Conservation (phyloP, 92 coral and sea anemone genomes). For the Meandrina meandrites region DNA sequence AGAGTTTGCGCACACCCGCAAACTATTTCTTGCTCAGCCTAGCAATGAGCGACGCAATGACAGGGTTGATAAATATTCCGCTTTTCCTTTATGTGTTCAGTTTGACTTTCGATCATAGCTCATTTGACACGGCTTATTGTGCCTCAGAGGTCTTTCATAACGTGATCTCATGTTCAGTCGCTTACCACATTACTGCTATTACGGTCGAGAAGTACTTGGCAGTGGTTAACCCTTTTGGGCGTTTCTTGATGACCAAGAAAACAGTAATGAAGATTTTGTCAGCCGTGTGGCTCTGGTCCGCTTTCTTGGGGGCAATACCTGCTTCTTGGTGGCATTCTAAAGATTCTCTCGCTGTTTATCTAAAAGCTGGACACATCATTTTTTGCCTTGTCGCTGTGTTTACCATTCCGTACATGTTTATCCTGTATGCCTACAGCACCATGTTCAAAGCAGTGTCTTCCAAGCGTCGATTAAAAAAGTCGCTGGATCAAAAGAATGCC, state of each 20-base stretch:
- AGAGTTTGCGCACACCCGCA: constrained; percentile 31
- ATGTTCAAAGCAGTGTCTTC: constrained; percentile 33
- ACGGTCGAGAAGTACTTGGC: constrained; percentile 36
- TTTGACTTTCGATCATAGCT: background rate
- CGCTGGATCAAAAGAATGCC: background rate
- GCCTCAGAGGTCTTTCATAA: constrained; percentile 17
- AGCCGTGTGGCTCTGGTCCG: constrained; percentile 33
- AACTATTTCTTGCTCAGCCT: constrained; percentile 41
- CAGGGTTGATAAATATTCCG: constrained; percentile 40
- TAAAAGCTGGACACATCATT: constrained; percentile 22
- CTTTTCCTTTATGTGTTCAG: background rate
- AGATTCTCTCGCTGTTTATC: background rate
- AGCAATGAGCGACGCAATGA: constrained; percentile 31
- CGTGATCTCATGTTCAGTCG: constrained; percentile 25
- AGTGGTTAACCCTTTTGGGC: constrained; percentile 34
- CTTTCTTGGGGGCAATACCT: constrained; percentile 18
- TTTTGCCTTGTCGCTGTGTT: constrained; percentile 23
- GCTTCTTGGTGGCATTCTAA: background rate
- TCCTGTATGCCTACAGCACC: constrained; percentile 23
- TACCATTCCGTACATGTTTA: constrained; percentile 32
- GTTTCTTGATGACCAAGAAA: constrained; percentile 32
- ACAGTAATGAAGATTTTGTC: constrained; percentile 3
- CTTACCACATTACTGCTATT: constrained; percentile 35
- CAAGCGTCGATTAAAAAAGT: background rate
- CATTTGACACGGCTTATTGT: background rate